Base-by-base conservation (phyloP, 2,797 vertebrate species). In the Fistularia tabacaria region DNA sequence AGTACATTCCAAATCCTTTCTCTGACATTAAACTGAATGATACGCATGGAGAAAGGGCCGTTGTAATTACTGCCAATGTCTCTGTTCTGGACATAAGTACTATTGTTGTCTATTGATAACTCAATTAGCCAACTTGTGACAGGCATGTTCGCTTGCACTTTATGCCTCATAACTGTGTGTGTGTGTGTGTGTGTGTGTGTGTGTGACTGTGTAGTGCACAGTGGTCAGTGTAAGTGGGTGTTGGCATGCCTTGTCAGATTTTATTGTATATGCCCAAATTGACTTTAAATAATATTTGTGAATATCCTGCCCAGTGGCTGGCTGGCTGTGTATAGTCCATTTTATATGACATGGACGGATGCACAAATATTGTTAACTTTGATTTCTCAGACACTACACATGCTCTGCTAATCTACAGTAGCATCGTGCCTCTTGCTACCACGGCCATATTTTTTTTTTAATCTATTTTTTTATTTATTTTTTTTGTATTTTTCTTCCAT, bases 11-110 rank as follows among this genome's bases (percentile, higher is more conserved):
- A 79, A 70, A 79, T 73, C 73, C 66, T 66, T 75, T 68, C 70
- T 77, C 66, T 54, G 38, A 71, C 80, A 72, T 81, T 48, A 62
- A 78, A 81, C 13, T 47, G 51, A 82, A 57, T n/a, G 52, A 71
- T 79, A 75, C 61, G 73, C 69, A 75, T 71, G 64, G 59, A 62
- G 63, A 71, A 80, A 74, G 64, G 66, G 83, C 64, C 70, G 64
- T 72, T 77, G 71, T 40, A 68, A 84, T 85, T 82, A 88, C 79
- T 84, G 77, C 81, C 83, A 82, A 71, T 67, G 48, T 74, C 66
- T 87, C 68, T 83, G 73, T 71, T 78, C 56, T 68, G 64, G 72
- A 80, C 70, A 69, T 59, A 63, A 71, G 56, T 74, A 59, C 62
- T 69, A 67, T 80, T 83, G 74, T 79, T 66, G 76, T 81, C 71